Evolutionary conservation across 2,888 invertebrate species (phyloP), one percentile per base, ranked within the genome.

Genomic region (Heteromurus nitidus): DNA sequence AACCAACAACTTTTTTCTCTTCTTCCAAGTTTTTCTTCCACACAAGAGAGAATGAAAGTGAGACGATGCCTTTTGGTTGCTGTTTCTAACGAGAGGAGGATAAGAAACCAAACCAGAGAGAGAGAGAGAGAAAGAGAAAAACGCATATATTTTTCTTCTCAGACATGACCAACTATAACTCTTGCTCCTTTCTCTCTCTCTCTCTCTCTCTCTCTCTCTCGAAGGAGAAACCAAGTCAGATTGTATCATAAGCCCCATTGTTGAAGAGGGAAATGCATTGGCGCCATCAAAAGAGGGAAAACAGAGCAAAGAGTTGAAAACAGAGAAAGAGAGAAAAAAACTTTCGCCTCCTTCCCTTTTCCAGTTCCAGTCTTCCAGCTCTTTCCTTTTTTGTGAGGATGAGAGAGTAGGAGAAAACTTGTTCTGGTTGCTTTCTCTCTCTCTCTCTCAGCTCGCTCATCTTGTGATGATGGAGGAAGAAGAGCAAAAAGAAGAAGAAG

Each of bases 281-380:
- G 74, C 74, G 74, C 74, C 74, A 74, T 26, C 42, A 55, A 50
- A 44, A 65, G 62, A 74, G 55, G 55, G 55, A 74, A 62, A 55
- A 72, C 44, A 24, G 44, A 42, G 5, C 36, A n/a, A 50, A n/a
- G 50, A 50, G 50, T 9, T 9, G 13, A 36, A 36, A 7, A n/a
- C 9, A 50, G 18, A 50, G n/a, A n/a, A 50, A 50, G n/a, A 7
- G n/a, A n/a, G 18, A 50, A 50, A 18, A 50, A 50, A 50, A 50
- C 50, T 50, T 50, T 50, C 50, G 7, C n/a, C n/a, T n/a, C n/a
- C n/a, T 36, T 36, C 13, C 13, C 36, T 13, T 36, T 36, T 36
- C 36, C 13, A 9, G 9, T 36, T 13, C 13, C 36, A 9, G 36
- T 36, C 36, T 36, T 13, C 13, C 36, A 7, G 36, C 36, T 36